phyloP scores from a whole-genome alignment of 2,888 invertebrate genomes.

The Drosophila fulvimacula region DNA sequence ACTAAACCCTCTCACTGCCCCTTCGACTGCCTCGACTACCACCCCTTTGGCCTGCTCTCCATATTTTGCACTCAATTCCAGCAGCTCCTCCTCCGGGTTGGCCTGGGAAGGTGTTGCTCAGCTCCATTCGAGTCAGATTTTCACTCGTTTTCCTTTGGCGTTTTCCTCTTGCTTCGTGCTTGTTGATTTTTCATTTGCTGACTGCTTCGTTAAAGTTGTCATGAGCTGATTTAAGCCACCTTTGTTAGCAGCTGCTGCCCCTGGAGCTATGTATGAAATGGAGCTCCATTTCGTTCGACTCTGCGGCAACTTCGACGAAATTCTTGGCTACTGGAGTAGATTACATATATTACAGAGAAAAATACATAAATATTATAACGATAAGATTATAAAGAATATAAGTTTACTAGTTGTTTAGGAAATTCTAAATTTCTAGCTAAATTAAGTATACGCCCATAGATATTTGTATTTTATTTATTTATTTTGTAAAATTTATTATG shows the following conservation, averaged over 20 bases:
- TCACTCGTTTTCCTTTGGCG: constrained; percentile 46
- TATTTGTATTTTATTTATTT: too few relatives aligned
- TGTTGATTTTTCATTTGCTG: constrained; percentile 57
- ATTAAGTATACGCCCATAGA: background rate
- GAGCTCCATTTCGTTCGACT: constrained; percentile 13
- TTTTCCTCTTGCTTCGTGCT: constrained; percentile 26
- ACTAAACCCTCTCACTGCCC: background rate
- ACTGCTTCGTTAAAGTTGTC: constrained; percentile 80
- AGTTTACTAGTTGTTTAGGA: background rate
- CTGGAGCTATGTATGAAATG: constrained; percentile 8
- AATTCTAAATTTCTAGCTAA: background rate
- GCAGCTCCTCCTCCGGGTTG: constrained; percentile 23
- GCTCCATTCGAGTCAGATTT: constrained; percentile 40
- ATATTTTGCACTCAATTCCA: constrained; percentile 76
- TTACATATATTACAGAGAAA: background rate
- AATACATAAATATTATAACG: too few relatives aligned
- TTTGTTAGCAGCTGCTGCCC: constrained; percentile 48
- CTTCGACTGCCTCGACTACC: too few relatives aligned
- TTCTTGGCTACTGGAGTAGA: background rate
- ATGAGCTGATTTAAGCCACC: constrained; percentile 77
- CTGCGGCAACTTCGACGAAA: constrained; percentile 28
- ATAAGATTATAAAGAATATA: too few relatives aligned
- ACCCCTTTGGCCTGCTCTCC: background rate
- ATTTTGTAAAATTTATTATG: too few relatives aligned
- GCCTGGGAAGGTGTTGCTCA: constrained; percentile 48